phyloP scores from a whole-genome alignment of 2,113 vertebrate genomes.

The Phalacrocorax aristotelis region DNA sequence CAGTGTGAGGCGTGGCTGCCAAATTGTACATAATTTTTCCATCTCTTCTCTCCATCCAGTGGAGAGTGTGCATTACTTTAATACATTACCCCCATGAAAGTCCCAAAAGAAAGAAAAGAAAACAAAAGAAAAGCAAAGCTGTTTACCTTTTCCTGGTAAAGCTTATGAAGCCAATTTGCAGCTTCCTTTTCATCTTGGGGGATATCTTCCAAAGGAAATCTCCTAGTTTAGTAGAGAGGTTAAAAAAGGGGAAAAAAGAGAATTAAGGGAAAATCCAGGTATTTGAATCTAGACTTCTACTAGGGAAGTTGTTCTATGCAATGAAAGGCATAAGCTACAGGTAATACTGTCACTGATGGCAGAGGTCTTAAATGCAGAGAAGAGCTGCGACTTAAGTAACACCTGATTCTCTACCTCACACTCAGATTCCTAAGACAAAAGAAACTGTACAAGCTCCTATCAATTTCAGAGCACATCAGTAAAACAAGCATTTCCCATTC shows the following conservation, averaged over 20 bases:
- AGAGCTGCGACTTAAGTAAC: not conserved
- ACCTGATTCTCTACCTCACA: not conserved
- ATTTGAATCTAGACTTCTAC: not conserved
- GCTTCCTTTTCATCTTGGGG: conserved; percentile 91
- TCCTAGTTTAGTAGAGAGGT: conserved; percentile 71
- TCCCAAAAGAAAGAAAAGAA: not conserved
- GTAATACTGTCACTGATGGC: not conserved
- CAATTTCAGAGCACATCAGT: not conserved
- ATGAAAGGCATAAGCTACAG: not conserved
- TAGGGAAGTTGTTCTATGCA: not conserved
- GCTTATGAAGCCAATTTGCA: conserved; percentile 93
- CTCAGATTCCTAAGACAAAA: not conserved
- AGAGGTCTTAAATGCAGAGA: not conserved
- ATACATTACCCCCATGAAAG: not conserved
- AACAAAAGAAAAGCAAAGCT: not conserved
- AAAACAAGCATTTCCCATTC: not conserved
- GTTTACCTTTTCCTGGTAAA: conserved; percentile 96
- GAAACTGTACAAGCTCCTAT: not conserved
- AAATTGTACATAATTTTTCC: not conserved
- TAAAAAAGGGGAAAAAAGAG: not conserved
- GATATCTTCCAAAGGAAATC: conserved; percentile 92
- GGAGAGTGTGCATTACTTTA: not conserved
- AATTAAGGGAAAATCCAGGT: not conserved
- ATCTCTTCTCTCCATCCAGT: not conserved
- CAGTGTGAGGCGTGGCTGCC: not conserved